Base-by-base conservation (phyloP, 2,888 invertebrate genomes). In the Falcaria lacertinaria region DNA sequence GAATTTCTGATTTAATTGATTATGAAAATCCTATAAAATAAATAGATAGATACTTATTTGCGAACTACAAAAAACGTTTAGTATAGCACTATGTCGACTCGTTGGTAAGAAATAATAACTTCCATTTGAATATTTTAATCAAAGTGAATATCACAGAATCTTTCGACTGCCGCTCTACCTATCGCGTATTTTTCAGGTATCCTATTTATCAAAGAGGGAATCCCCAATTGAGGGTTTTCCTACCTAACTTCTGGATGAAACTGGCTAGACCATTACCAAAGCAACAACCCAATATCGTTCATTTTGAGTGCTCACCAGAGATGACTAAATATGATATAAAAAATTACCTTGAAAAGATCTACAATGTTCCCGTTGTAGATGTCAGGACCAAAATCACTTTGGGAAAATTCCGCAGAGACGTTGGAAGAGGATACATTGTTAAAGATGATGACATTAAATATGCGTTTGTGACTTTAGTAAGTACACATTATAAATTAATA, bases 241-340 rank as follows among this genome's bases (percentile, higher is more conserved):
- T 99, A 25, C 98, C 99, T 0, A 97, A 98, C 77, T 99, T 99
- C 84, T 99, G 97, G 97, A 93, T 99, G 94, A 98, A 98, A 86
- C 68, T 98, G 14, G 92, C 98, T 0, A 91, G 93, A 42, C 93
- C 96, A 1, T 54, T 78, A 14, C 80, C 89, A 15, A 90, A 90
- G 25, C 92, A 94, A 56, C 96, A 96, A 2, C 90, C 92, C 37
- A 97, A 98, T 88, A 81, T 94, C 33, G 96, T 97, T 0, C 92
- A 94, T 41, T 99, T 99, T 80, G 91, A 95, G 39, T 96, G 97
- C 60, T 97, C 98, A 6, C 95, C 96, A 88, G 93, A 97, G 90
- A 99, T 99, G 99, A 97, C 97, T 0, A 93, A 91, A 74, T 71
- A 90, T 63, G 99, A 99, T 79, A 91, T 99, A 0, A 94, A 93